Base-by-base conservation (phyloP, 1,140 invertebrate genomes). In the Drosophila rufa region DNA sequence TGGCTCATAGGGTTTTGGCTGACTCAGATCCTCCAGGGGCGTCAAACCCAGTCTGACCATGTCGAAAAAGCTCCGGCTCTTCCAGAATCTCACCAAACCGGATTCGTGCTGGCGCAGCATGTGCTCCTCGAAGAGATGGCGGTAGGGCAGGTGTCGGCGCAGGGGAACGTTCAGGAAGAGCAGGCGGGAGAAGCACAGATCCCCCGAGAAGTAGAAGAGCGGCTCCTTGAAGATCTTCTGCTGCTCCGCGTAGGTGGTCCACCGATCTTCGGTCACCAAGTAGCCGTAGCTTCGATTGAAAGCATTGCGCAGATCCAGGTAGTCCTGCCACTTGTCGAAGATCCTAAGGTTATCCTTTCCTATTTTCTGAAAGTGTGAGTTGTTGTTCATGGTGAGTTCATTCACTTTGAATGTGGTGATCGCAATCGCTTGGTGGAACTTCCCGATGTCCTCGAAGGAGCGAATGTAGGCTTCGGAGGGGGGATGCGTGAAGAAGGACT, bases 41-140 rank as follows among this genome's bases (percentile, higher is more conserved):
- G 67, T 61, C 3, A 69, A 11, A 1, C 46, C 43, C 1, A 71
- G 11, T 3, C n/a, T 19, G 0, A 79, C 75, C 82, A 86, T 86
- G 0, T 86, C 69, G 3, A 42, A 62, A 67, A 79, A 86, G 25
- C 70, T 76, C 0, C 19, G 14, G 5, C 12, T 22, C 25, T 59
- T 56, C 82, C 82, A 86, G n/a, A 47, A 50, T 17, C 64, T 9
- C 9, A 65, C 8, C 30, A 86, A 14, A 5, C 82, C 82, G 9
- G 75, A 81, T n/a, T 75, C 66, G 2, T 79, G 66, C 48, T 71
- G 62, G 6, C 15, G 40, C 38, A 62, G 22, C 9, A 79, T 66
- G 42, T 86, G 82, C 17, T 50, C 42, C 12, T 86, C 71, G 45
- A 86, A 76, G 57, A 79, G 65, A 4, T 76, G 51, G 0, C 79